phyloP scores from a whole-genome alignment of 2,113 vertebrate genomes.

The Daphoenositta chrysoptera region DNA sequence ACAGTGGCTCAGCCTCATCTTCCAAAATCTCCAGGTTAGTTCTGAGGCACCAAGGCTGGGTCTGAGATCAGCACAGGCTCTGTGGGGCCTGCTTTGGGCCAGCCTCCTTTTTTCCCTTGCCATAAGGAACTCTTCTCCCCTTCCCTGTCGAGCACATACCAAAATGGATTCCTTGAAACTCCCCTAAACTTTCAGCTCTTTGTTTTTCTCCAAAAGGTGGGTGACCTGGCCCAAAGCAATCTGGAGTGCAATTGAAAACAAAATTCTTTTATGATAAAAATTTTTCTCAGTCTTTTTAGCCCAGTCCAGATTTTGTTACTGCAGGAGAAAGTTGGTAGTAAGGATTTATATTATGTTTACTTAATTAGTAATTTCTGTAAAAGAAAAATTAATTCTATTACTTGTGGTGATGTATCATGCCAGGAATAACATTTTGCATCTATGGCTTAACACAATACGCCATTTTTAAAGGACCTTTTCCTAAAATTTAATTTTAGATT shows the following conservation, averaged over 20 bases:
- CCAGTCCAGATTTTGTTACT: neutral
- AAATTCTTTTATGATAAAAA: neutral
- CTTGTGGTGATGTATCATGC: neutral
- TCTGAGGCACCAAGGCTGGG: neutral
- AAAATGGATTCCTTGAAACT: neutral
- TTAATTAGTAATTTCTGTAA: conserved; percentile 59
- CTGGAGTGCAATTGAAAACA: neutral
- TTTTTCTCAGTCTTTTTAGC: neutral
- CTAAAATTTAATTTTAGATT: conserved; percentile 60
- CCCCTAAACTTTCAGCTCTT: neutral
- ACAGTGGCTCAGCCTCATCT: neutral
- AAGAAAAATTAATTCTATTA: conserved; percentile 51
- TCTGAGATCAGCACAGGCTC: neutral
- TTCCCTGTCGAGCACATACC: neutral
- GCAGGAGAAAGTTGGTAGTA: neutral
- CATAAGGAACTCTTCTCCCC: neutral
- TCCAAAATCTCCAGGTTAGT: neutral
- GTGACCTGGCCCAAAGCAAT: neutral
- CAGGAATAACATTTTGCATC: conserved; percentile 55
- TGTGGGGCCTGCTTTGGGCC: neutral
- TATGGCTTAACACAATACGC: conserved; percentile 24
- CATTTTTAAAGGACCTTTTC: conserved; percentile 23
- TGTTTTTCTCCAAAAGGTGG: neutral
- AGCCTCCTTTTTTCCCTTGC: neutral
- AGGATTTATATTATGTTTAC: conserved; percentile 13